Base-by-base conservation (phyloP, 2,797 vertebrate species). In the Sebastes hopkinsi region DNA sequence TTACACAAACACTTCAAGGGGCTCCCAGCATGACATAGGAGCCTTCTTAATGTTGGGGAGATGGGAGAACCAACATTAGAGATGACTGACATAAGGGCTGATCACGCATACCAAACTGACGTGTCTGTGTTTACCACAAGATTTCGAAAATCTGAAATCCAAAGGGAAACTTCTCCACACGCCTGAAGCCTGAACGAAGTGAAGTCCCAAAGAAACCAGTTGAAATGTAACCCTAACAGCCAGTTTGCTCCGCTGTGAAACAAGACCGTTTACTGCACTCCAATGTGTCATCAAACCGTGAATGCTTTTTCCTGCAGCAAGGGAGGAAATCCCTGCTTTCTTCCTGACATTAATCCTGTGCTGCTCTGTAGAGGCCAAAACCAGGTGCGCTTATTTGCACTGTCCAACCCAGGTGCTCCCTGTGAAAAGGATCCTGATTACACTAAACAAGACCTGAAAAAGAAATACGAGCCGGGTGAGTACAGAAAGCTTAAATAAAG, bases 301-400 rank as follows among this genome's bases (percentile, higher is more conserved):
- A 23, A 2, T 1, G 30, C 74, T 70, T 88, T 62, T 92, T 92
- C 87, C 87, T 80, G 83, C 74, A 56, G 77, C 34, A 10, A 76
- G 72, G 76, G 56, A 88, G 86, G 89, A 94, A 94, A 88, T 85
- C 86, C 82, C 80, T 67, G 58, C 58, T 84, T 85, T 84, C 84
- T 81, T 89, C 77, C 84, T 64, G 81, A 90, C 73, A 91, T 91
- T 85, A 87, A 91, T 90, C 90, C 81, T 30, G 60, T 1, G 8
- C 72, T 59, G 59, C 81, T 85, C 82, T 55, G 50, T 16, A n/a
- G 78, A 62, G 65, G 71, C 77, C 52, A 61, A 87, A 83, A 89
- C 89, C 93, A 94, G 94, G 91, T 94, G 93, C 66, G 73, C 23
- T 61, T 83, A 58, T 83, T 78, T 72, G 79, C 73, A 70, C 80